Percentiles rank a stretch among this genome's conserved stretches.
Evolutionary conservation across 2,888 invertebrate genomes (phyloP).

Genomic region (Priocnemis perturbator): DNA sequence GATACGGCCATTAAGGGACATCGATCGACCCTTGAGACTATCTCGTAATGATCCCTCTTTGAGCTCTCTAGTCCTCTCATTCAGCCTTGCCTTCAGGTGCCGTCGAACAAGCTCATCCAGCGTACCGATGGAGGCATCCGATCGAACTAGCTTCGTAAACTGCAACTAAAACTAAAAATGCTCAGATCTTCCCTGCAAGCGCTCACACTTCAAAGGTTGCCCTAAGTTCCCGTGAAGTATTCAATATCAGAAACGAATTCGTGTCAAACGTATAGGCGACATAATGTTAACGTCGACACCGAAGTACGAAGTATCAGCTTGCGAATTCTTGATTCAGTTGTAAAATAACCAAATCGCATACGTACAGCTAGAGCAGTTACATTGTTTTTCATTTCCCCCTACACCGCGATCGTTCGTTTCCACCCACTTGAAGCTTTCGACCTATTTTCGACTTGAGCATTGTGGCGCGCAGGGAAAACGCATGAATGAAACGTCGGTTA

Average conservation of each 20-base stretch:
- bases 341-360: no score
- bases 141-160: background rate
- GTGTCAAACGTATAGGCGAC: no score
- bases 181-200: no score
- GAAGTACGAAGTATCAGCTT: no score
- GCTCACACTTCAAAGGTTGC: no score
- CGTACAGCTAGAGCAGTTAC: constrained; percentile 11
- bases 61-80: constrained; percentile 24
- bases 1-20: constrained; percentile 21
- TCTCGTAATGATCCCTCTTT: constrained; percentile 30
- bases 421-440: constrained; percentile 37
- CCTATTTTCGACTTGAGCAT: constrained; percentile 36
- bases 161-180: no score
- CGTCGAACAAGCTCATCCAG: constrained; percentile 31
- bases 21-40: constrained; percentile 21
- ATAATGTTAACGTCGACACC: no score
- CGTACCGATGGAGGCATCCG: constrained; percentile 11
- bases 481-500: constrained; percentile 48
- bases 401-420: constrained; percentile 28
- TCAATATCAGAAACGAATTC: no score
- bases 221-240: no score
- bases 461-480: constrained; percentile 26
- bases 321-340: no score
- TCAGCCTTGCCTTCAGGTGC: constrained; percentile 13
- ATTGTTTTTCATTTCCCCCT: constrained; percentile 35